Percentiles rank a stretch among this genome's conserved stretches.
Conservation (phyloP, 2,113 vertebrate genomes). For the Theristicus caerulescens region DNA sequence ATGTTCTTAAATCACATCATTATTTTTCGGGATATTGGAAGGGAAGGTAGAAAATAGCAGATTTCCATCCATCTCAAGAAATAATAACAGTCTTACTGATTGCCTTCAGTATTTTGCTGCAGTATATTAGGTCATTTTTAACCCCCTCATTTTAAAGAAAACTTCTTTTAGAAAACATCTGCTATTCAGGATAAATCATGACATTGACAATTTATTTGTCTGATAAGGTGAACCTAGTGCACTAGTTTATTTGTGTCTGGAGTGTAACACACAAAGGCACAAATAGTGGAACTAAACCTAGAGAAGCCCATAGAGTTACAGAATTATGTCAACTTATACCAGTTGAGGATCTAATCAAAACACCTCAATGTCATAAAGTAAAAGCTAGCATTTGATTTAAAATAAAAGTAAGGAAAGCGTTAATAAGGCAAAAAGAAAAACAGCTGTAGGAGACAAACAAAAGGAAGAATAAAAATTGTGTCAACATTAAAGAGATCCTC, state of each 20-base stretch:
- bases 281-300: neutral
- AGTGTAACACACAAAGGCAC: neutral
- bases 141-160: constrained; percentile 25
- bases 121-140: constrained; percentile 26
- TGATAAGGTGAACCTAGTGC: neutral
- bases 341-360: neutral
- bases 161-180: constrained; percentile 8
- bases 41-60: constrained; percentile 46
- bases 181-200: constrained; percentile 1
- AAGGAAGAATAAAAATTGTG: neutral
- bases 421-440: neutral
- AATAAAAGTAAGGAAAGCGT: neutral
- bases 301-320: neutral
- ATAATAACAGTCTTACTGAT: constrained; percentile 36
- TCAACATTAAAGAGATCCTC: neutral
- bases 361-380: neutral
- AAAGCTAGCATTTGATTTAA: neutral
- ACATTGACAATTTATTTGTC: constrained; percentile 19
- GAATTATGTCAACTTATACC: neutral
- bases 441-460: neutral
- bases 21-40: constrained; percentile 55
- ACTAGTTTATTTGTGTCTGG: neutral
- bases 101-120: constrained; percentile 14
- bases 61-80: constrained; percentile 49
- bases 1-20: constrained; percentile 60